Conservation (phyloP, 2,113 vertebrate species). For the Amphiprion ocellaris region DNA sequence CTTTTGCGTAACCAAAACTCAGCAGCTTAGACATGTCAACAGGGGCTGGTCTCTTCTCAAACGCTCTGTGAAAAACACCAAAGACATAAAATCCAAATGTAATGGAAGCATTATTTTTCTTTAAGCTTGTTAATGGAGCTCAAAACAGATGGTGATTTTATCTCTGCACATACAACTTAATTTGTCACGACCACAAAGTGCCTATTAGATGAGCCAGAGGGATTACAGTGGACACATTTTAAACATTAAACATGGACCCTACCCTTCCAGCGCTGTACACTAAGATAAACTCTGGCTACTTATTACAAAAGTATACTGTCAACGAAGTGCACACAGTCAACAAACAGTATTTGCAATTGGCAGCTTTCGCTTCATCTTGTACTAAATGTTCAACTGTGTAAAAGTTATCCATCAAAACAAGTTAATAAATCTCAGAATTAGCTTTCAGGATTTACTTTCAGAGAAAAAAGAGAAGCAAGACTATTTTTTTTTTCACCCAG, state of each 20-base stretch:
- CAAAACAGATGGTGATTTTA: neutral
- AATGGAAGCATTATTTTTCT: neutral
- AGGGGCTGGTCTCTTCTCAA: slow-evolving; percentile 75
- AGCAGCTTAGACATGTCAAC: slow-evolving; percentile 83
- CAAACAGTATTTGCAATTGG: neutral
- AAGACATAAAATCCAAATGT: neutral
- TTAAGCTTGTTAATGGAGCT: neutral
- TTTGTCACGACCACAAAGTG: neutral
- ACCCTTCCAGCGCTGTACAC: slow-evolving; percentile 1
- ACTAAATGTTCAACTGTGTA: neutral
- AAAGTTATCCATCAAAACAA: neutral
- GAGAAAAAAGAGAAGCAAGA: neutral
- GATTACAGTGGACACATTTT: neutral
- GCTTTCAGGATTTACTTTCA: neutral
- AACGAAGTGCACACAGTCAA: slow-evolving; percentile 10
- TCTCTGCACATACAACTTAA: neutral
- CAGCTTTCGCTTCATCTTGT: neutral
- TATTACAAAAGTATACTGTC: slow-evolving; percentile 28
- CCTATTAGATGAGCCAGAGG: neutral
- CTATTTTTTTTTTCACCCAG: too few relatives aligned
- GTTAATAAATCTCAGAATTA: neutral
- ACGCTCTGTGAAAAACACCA: slow-evolving; percentile 57
- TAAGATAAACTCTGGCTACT: slow-evolving; percentile 44
- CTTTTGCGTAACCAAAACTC: slow-evolving; percentile 82
- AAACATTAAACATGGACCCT: slow-evolving; percentile 46